Evolutionary conservation across 92 coral and sea anemone genomes (phyloP), one percentile per base, ranked within the genome.

Genomic region (Umimayanthus chanpuru): DNA sequence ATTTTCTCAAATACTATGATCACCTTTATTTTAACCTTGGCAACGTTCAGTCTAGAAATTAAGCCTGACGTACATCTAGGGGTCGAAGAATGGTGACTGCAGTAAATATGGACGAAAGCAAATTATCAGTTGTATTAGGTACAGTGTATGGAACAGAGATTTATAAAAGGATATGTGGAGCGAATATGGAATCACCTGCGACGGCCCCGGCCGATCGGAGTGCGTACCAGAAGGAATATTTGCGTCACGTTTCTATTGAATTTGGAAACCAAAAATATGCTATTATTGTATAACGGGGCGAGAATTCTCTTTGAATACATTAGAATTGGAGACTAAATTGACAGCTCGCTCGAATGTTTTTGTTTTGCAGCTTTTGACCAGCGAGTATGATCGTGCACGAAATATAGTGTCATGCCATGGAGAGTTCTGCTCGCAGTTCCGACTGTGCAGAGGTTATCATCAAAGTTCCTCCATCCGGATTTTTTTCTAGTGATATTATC

Each of bases 261-360:
- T 68, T 83, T 14, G 67, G 43, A 83, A 83, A 83, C 87, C 87
- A 26, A 70, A 83, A 83, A 44, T 83, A 83, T 83, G 61, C 87
- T n/a, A 83, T 83, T 83, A 71, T 83, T 83, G 87, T 83, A 83
- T 43, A 83, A 83, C 87, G 87, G 87, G 41, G 77, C 78, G 23
- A 83, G 47, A 71, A 16, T 41, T 68, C 77, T 70, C 66, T 14
- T 83, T 83, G 87, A 83, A 71, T 83, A 68, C 79, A 83, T 83
- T 83, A 83, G 20, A 71, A 68, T 55, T 68, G 6, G 78, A 53
- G 23, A 32, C 78, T 41, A 83, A 70, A 70, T 83, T 47, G 66
- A 41, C 21, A 38, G 78, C 87, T 16, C 23, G 73, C 67, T 50
- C 25, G 65, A 70, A 47, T 83, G 77, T 70, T 68, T 32, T 70